Conservation (phyloP, 2,797 vertebrate species). For the Catostomus latipinnis region DNA sequence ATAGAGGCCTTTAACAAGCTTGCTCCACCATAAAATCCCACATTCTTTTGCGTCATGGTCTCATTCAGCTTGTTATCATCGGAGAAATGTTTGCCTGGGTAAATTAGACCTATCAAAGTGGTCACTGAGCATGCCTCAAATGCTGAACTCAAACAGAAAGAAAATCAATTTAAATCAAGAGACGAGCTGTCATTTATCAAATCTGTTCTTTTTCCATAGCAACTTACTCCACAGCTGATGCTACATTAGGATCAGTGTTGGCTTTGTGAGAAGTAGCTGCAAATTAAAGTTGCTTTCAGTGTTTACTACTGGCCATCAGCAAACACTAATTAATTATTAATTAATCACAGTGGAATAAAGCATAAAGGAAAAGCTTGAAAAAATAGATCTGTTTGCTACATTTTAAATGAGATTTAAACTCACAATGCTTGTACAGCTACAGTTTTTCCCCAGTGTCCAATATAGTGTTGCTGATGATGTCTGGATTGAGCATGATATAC, state of each 20-base stretch:
- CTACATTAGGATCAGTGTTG: neutral
- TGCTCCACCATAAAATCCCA: neutral
- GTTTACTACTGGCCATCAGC: neutral
- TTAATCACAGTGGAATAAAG: neutral
- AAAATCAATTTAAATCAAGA: conserved; percentile 26
- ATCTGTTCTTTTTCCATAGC: conserved; percentile 1
- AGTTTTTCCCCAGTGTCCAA: neutral
- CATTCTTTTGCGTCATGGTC: neutral
- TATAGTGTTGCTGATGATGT: neutral
- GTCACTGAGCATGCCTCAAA: neutral
- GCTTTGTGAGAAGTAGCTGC: neutral
- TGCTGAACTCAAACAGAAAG: neutral
- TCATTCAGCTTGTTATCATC: conserved; percentile 1
- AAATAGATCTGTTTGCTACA: neutral
- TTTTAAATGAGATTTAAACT: neutral
- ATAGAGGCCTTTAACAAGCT: conserved; percentile 9
- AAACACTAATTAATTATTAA: conserved; percentile 13
- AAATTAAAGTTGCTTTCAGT: neutral
- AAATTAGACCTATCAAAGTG: conserved; percentile 8
- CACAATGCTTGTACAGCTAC: neutral
- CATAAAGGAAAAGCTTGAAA: neutral
- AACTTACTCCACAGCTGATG: conserved; percentile 5
- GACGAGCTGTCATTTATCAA: neutral
- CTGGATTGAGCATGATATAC: neutral
- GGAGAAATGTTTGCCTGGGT: conserved; percentile 8